Percentiles rank a stretch among this genome's conserved stretches.
These are phyloP conservation scores for Drosophila sucinea DNA, from an alignment of 1,140 invertebrate species.

Conservation along the genomic window DNA sequence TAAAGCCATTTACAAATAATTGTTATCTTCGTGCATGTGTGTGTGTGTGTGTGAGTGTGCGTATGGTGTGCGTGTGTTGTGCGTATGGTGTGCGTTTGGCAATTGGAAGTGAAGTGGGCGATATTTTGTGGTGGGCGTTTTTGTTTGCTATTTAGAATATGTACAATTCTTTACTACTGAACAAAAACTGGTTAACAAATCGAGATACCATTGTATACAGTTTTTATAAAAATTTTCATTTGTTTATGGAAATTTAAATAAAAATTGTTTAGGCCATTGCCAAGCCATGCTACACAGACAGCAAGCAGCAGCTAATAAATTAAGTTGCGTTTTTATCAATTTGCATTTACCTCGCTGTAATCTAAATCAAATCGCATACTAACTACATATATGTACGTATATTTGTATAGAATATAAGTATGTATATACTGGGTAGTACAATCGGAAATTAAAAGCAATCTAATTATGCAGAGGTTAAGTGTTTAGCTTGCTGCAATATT, in stretches of 20 bases:
- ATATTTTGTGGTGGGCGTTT: constrained; percentile 44
- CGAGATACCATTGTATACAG: constrained; percentile 5
- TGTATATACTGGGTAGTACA: neutral
- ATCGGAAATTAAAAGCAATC: constrained; percentile 40
- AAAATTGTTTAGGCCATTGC: constrained; percentile 39
- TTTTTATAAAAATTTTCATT: neutral
- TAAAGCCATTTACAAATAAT: constrained; percentile 23
- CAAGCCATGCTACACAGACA: constrained; percentile 40
- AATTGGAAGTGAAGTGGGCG: constrained; percentile 45
- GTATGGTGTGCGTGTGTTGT: constrained; percentile 34
- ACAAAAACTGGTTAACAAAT: constrained; percentile 47
- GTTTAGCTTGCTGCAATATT: constrained; percentile 42
- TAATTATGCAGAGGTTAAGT: constrained; percentile 13
- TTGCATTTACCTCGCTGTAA: constrained; percentile 59
- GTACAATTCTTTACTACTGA: constrained; percentile 35
- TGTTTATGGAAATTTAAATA: neutral
- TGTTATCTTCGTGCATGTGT: constrained; percentile 41
- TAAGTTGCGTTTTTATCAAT: constrained; percentile 53
- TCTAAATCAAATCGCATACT: constrained; percentile 39
- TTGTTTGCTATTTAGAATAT: constrained; percentile 55
- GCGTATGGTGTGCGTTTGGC: constrained; percentile 15
- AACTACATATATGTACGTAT: constrained; percentile 24
- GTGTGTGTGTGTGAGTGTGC: constrained; percentile 34
- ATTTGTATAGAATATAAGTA: neutral
- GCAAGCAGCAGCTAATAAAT: constrained; percentile 13